A percentile compares a stretch with the other conserved stretches of the same genome.
Conservation (phyloP, 1,140 invertebrate species). For the Drosophila insularis region DNA sequence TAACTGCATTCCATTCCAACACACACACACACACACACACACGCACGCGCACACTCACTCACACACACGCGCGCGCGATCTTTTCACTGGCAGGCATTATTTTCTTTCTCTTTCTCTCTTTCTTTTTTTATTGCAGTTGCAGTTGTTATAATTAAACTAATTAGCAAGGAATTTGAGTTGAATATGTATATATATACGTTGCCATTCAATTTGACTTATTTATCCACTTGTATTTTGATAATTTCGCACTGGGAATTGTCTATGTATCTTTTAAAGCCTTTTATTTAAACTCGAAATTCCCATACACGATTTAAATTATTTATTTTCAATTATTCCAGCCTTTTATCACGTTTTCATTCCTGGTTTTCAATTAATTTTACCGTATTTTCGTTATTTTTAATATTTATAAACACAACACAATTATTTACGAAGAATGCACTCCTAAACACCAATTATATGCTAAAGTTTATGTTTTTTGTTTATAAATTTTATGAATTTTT, state of each 20-base stretch:
- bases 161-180: slow-evolving; percentile 51
- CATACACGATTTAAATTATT: no score
- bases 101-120: slow-evolving; percentile 27
- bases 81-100: slow-evolving; percentile 29
- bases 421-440: no score
- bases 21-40: slow-evolving; percentile 51
- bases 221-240: no score
- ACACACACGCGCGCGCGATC: slow-evolving; percentile 40
- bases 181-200: not conserved
- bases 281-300: not conserved
- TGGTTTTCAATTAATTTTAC: no score
- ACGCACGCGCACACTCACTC: slow-evolving; percentile 37
- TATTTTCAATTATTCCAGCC: no score
- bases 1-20: slow-evolving; percentile 79
- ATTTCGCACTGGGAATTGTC: not conserved
- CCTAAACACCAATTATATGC: no score
- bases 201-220: not conserved
- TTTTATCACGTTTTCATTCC: no score
- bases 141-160: slow-evolving; percentile 68
- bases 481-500: no score
- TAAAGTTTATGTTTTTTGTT: no score
- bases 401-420: no score
- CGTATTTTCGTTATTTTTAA: no score
- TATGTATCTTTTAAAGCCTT: not conserved
- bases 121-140: slow-evolving; percentile 41